These are phyloP conservation scores for Papilio dardanus DNA, from an alignment of 1,140 invertebrate genomes.

Conservation along the genomic window DNA sequence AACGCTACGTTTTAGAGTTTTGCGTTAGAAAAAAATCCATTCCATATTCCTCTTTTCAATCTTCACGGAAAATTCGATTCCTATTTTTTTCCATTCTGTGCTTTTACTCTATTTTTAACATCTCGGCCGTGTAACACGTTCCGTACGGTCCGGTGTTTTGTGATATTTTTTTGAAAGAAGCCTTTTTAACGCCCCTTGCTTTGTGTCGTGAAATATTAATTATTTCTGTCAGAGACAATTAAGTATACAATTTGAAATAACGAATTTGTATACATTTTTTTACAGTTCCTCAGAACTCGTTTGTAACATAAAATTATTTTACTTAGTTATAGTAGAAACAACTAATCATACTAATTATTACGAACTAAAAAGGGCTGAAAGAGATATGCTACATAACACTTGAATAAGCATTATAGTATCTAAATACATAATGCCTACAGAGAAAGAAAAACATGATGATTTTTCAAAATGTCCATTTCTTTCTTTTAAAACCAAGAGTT, in stretches of 20 bases:
- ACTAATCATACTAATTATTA: too few species aligned
- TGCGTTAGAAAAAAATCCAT: slow-evolving; percentile 4
- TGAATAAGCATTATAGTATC: too few species aligned
- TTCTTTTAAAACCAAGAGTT: slow-evolving; percentile 1
- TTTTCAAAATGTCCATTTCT: neutral
- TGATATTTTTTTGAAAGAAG: neutral
- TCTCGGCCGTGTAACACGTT: slow-evolving; percentile 29
- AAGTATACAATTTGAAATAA: neutral
- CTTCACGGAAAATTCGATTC: slow-evolving; percentile 47
- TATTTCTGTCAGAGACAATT: slow-evolving; percentile 6
- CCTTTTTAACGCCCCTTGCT: slow-evolving; percentile 4
- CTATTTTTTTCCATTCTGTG: slow-evolving; percentile 37
- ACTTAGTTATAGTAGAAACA: neutral
- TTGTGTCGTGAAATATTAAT: slow-evolving; percentile 21
- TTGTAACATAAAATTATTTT: neutral
- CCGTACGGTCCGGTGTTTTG: slow-evolving; percentile 27
- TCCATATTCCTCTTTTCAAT: slow-evolving; percentile 12
- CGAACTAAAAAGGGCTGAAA: too few species aligned
- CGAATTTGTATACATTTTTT: neutral
- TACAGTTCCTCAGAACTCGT: neutral
- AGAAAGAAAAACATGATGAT: neutral
- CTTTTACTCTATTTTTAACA: slow-evolving; percentile 25
- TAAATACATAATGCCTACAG: too few species aligned
- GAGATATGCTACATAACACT: too few species aligned
- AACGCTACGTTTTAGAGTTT: slow-evolving; percentile 41